phyloP scores from a whole-genome alignment of 2,113 vertebrate genomes.

The Balaenoptera acutorostrata region DNA sequence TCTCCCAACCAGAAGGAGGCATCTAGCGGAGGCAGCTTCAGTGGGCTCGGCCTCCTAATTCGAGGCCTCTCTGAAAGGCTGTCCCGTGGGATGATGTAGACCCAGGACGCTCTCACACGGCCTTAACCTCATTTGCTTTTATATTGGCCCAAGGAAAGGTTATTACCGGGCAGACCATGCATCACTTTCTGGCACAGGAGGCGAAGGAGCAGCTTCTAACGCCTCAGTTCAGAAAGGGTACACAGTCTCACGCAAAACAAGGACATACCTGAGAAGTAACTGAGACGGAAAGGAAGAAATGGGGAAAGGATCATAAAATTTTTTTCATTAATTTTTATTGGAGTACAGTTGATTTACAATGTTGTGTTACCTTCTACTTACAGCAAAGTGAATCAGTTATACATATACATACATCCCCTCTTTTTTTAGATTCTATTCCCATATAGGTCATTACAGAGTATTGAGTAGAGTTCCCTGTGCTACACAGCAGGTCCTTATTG shows the following conservation, averaged over 20 bases:
- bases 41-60: accelerated
- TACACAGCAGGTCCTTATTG: too few species aligned
- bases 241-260: neutral
- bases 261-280: neutral
- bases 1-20: too few species aligned
- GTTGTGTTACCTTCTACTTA: too few species aligned
- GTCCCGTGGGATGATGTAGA: accelerated
- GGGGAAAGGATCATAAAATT: neutral
- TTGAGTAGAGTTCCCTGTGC: too few species aligned
- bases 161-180: accelerated
- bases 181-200: neutral
- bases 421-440: too few species aligned
- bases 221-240: neutral
- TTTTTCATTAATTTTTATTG: too few species aligned
- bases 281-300: neutral
- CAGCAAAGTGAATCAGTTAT: too few species aligned
- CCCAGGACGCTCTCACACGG: accelerated
- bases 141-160: neutral
- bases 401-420: too few species aligned
- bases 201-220: neutral
- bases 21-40: neutral
- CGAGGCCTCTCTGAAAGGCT: neutral
- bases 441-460: too few species aligned
- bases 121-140: neutral
- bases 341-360: too few species aligned